Evolutionary conservation across 2,888 invertebrate genomes (phyloP).

Genomic region (Diaphora mendica): DNA sequence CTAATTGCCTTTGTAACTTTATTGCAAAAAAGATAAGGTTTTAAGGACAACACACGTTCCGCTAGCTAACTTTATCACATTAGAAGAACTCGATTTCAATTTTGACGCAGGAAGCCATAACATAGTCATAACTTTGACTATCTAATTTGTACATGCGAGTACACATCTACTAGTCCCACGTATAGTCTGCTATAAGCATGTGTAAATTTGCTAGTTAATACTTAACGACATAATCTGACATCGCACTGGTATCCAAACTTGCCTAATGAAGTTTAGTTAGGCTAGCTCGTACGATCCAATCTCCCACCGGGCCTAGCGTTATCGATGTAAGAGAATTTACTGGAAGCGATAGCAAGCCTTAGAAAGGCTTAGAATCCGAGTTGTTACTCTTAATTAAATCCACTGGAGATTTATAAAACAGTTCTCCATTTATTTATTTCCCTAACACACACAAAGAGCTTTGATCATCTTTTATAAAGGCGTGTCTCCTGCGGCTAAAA

Average conservation of each 20-base stretch:
- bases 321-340: conserved; percentile 30
- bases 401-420: no score
- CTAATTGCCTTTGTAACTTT: not conserved
- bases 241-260: conserved; percentile 69
- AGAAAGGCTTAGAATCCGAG: conserved; percentile 16
- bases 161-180: not conserved
- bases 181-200: not conserved
- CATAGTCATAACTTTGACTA: not conserved
- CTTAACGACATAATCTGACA: conserved; percentile 62
- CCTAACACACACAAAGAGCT: no score
- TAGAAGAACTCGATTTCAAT: not conserved
- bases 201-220: conserved; percentile 49
- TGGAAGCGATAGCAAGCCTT: conserved; percentile 38
- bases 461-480: no score
- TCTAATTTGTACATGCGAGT: not conserved
- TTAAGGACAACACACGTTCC: no score
- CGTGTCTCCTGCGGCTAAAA: no score
- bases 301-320: conserved; percentile 62
- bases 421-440: no score
- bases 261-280: conserved; percentile 81
- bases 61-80: no score
- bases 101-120: not conserved
- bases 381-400: not conserved
- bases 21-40: no score
- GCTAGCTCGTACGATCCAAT: conserved; percentile 76